phyloP scores from a whole-genome alignment of 2,113 vertebrate species.

The Mirza zaza region DNA sequence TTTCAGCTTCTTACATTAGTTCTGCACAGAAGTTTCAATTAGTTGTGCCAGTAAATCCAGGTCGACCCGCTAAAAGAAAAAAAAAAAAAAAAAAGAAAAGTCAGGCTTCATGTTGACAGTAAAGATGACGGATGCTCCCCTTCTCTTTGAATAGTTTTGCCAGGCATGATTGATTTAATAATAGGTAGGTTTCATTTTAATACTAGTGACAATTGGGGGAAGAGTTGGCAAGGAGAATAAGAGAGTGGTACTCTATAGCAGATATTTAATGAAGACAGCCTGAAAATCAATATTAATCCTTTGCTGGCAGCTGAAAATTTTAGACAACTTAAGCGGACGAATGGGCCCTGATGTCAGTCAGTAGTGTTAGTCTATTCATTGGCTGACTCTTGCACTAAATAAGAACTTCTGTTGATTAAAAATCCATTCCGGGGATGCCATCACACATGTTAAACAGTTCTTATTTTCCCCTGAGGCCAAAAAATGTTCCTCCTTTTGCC shows the following conservation, averaged over 20 bases:
- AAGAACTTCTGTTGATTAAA: slow-evolving; percentile 84
- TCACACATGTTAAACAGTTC: slow-evolving; percentile 75
- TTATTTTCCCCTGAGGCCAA: slow-evolving; percentile 50
- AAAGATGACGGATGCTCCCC: slow-evolving; percentile 72
- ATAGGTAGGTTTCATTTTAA: slow-evolving; percentile 84
- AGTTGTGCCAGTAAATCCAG: slow-evolving; percentile 57
- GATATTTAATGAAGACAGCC: slow-evolving; percentile 84
- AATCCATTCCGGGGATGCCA: slow-evolving; percentile 75
- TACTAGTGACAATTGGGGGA: slow-evolving; percentile 77
- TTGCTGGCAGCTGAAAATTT: slow-evolving; percentile 81
- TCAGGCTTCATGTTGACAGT: slow-evolving; percentile 57
- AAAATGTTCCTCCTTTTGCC: slow-evolving; percentile 48
- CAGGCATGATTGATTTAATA: slow-evolving; percentile 81
- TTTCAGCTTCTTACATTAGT: slow-evolving; percentile 28
- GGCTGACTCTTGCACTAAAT: slow-evolving; percentile 79
- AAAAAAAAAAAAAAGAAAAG: slow-evolving; percentile 27
- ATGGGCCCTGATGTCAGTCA: slow-evolving; percentile 80
- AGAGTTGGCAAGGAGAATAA: slow-evolving; percentile 76
- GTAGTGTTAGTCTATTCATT: slow-evolving; percentile 78
- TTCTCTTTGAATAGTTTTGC: slow-evolving; percentile 71
- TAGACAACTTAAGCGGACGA: slow-evolving; percentile 80
- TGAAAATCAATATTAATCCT: slow-evolving; percentile 86
- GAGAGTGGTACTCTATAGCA: slow-evolving; percentile 80
- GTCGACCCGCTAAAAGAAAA: slow-evolving; percentile 66
- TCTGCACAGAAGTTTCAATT: slow-evolving; percentile 66